Base-by-base conservation (phyloP, 2,797 vertebrate species). In the Parauchenoglanis punctatus region DNA sequence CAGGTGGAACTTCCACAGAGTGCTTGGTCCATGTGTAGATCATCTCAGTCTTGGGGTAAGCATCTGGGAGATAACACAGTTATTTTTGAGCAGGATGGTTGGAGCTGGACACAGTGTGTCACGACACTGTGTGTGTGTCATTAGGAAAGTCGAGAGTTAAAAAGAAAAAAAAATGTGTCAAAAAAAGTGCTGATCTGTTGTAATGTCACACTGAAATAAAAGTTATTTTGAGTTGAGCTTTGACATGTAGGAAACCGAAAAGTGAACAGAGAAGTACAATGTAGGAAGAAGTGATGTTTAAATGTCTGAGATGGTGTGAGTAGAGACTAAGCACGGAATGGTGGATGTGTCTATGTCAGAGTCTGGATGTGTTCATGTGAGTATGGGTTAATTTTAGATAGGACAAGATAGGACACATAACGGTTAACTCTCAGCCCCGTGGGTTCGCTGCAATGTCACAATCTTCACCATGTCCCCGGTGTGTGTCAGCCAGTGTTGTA, bases 21-120 rank as follows among this genome's bases (percentile, higher is more conserved):
- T 98, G 95, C 93, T 99, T 99, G 89, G 97, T 99, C 98, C 98
- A 99, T 0, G 97, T 99, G 91, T 99, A 99, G 94, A 99, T 97
- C 96, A 99, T 97, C 95, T 99, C 98, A 73, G 97, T 99, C 95
- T 97, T 99, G 18, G 98, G 98, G 92, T 99, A 99, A 46, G 98
- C 98, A 95, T 99, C 98, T 99, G 95, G 89, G 76, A 89, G 54
- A 87, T 28, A 89, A 78, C 59, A 70, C 35, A 81, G 3, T 67
- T 85, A 67, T 54, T 83, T 68, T 31, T 70, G 2, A 82, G 8
- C 68, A 12, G 17, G 46, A 54, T 54, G 17, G 31, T 23, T 59
- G 54, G 56, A 80, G 56, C 20, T 13, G 11, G 18, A 80, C 31
- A 80, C 18, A 25, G 0, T 58, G 18, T 15, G 31, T 59, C 77